Base-by-base conservation (phyloP, 2,888 invertebrate genomes). In the Trissoscelio sp. region DNA sequence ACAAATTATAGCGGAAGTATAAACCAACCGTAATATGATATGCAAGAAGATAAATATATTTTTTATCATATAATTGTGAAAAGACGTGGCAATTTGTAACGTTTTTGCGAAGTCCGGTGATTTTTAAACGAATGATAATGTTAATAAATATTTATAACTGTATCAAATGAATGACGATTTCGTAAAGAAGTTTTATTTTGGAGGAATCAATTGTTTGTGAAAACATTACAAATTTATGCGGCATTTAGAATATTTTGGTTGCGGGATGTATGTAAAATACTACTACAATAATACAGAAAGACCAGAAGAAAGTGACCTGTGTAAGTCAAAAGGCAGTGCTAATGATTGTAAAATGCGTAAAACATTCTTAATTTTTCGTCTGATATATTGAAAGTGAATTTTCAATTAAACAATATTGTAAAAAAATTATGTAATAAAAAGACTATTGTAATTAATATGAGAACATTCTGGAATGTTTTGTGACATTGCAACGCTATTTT, bases 331-430 rank as follows among this genome's bases (percentile, higher is more conserved):
- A 28, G 3, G 6, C 34, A 34, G 34, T 34, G 34, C 34, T 34
- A 9, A 24, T 39, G 39, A 14, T 4, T 18, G 48, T 20, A 20
- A 55, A 31, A 31, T 55, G 28, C 20, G 7, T 55, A 55, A 31
- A 55, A 31, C 28, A 55, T 55, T 55, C 34, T 34, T 44, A 31
- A 28, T 24, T 42, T 16, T 9, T n/a, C 34, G 57, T 20, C 39
- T 9, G 24, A 24, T 24, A 5, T 24, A 9, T 11, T 48, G 34
- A 3, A 37, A 37, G 9, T 7, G 11, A 37, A n/a, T n/a, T n/a
- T n/a, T n/a, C n/a, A n/a, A n/a, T n/a, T n/a, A n/a, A n/a, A n/a
- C n/a, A n/a, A n/a, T n/a, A n/a, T n/a, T n/a, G n/a, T n/a, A n/a
- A n/a, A n/a, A n/a, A n/a, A n/a, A n/a, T n/a, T n/a, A n/a, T n/a